These are phyloP conservation scores for Ephestia elutella DNA, from an alignment of 1,140 invertebrate genomes.

Conservation along the genomic window DNA sequence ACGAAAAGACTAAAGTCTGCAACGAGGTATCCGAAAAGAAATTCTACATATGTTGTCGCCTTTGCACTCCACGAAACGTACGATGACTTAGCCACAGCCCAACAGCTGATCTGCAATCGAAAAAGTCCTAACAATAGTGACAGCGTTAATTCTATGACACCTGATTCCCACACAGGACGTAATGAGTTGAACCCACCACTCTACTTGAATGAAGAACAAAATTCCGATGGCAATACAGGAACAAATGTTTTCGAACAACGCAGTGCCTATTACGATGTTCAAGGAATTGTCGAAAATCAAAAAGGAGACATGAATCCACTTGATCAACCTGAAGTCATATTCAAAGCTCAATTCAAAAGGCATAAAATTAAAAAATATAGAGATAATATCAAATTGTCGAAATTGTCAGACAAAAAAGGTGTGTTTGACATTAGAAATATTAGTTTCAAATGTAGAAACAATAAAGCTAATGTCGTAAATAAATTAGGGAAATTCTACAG, in stretches of 20 bases:
- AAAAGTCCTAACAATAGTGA: constrained; percentile 4
- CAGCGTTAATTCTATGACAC: constrained; percentile 4
- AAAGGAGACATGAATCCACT: constrained; percentile 1
- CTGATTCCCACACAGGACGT: background rate
- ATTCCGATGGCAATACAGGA: background rate
- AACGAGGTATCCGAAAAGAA: constrained; percentile 15
- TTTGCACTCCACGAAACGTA: constrained; percentile 25
- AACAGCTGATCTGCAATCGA: constrained; percentile 16
- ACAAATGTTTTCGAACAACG: background rate
- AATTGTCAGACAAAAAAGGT: constrained; percentile 13
- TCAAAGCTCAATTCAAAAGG: constrained; percentile 14
- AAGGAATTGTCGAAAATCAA: background rate
- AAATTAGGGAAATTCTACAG: constrained; percentile 26
- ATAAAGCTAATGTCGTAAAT: constrained; percentile 19
- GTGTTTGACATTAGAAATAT: constrained; percentile 14
- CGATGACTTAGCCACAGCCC: constrained; percentile 15
- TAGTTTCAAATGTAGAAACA: constrained; percentile 28
- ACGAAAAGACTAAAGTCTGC: constrained; percentile 15
- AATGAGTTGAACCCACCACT: background rate
- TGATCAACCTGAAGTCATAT: constrained; percentile 20
- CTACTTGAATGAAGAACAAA: background rate
- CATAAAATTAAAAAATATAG: constrained; percentile 12
- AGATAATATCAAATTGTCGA: background rate
- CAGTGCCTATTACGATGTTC: background rate
- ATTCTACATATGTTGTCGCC: constrained; percentile 20